Conservation (phyloP, 2,888 invertebrate species). For the Deilephila porcellus region DNA sequence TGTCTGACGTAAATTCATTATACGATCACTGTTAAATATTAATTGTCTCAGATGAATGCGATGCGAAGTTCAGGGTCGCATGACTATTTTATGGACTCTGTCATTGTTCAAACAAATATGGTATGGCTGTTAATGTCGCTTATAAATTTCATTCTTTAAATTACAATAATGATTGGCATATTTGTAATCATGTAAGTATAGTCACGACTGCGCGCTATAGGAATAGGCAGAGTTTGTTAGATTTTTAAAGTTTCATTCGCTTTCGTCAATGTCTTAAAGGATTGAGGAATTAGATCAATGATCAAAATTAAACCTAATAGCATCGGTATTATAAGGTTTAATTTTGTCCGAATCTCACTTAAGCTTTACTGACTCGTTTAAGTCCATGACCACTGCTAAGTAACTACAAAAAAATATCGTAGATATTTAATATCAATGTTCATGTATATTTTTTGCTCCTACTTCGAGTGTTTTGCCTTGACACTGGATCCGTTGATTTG, state of each 20-base stretch:
- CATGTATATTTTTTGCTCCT: not conserved
- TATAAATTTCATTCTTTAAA: not conserved
- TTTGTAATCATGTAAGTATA: too few relatives aligned
- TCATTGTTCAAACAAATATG: slow-evolving; percentile 4
- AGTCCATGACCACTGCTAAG: too few relatives aligned
- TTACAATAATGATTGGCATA: not conserved
- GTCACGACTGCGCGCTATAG: too few relatives aligned
- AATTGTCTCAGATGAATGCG: slow-evolving; percentile 1
- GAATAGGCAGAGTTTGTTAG: too few relatives aligned
- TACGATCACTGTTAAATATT: not conserved
- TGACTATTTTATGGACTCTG: slow-evolving; percentile 21
- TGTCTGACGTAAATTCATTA: not conserved
- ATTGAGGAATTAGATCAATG: too few relatives aligned
- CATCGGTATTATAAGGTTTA: too few relatives aligned
- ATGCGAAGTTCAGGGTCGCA: slow-evolving; percentile 7
- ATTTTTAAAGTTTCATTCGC: too few relatives aligned
- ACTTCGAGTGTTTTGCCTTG: not conserved
- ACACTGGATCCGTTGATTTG: slow-evolving; percentile 3
- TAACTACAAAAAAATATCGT: too few relatives aligned
- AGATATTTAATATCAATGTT: not conserved
- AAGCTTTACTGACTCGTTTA: too few relatives aligned
- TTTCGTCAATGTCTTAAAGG: too few relatives aligned
- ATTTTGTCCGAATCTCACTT: too few relatives aligned
- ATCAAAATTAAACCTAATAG: too few relatives aligned
- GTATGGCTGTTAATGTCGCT: not conserved